A percentile compares a stretch with the other conserved stretches of the same genome.
phyloP scores from a whole-genome alignment of 1,140 invertebrate genomes.

The Drosophila sechellia region DNA sequence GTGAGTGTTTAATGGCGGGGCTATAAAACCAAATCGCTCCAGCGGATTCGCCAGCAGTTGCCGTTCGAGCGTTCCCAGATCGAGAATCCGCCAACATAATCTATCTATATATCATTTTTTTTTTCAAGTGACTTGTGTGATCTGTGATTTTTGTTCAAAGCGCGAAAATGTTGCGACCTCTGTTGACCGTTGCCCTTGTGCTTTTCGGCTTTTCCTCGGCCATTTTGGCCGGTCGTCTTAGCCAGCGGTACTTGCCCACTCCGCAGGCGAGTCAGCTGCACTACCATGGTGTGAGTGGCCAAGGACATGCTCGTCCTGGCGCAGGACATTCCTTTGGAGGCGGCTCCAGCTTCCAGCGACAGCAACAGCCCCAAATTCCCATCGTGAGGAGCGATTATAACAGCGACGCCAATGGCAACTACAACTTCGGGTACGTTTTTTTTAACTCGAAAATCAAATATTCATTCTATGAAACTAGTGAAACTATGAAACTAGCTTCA shows the following conservation, averaged over 20 bases:
- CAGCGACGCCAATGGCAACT: conserved; percentile 86
- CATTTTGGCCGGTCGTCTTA: conserved; percentile 36
- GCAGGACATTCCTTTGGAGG: not conserved
- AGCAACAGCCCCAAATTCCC: conserved; percentile 79
- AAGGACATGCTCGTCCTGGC: conserved; percentile 42
- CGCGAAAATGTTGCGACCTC: conserved; percentile 40
- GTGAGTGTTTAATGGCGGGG: conserved; percentile 17
- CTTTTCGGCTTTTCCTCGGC: conserved; percentile 21
- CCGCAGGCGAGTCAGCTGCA: conserved; percentile 65
- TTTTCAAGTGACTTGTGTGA: conserved; percentile 13
- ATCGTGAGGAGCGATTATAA: conserved; percentile 86
- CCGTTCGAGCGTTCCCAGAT: conserved; percentile 35
- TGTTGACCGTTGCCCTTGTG: conserved; percentile 32
- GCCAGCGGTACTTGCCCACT: conserved; percentile 70
- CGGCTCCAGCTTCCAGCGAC: conserved; percentile 18
- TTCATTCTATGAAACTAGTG: too few species aligned
- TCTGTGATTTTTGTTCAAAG: conserved; percentile 13
- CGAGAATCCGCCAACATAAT: conserved; percentile 7
- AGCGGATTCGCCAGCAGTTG: conserved; percentile 52
- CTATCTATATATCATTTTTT: conserved; percentile 4
- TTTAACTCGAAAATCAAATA: too few species aligned
- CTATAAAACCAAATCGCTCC: conserved; percentile 65
- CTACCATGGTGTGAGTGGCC: conserved; percentile 68
- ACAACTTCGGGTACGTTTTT: conserved; percentile 86
- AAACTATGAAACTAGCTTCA: too few species aligned